phyloP scores from a whole-genome alignment of 2,888 invertebrate genomes.

The Muschampia plurimacula region DNA sequence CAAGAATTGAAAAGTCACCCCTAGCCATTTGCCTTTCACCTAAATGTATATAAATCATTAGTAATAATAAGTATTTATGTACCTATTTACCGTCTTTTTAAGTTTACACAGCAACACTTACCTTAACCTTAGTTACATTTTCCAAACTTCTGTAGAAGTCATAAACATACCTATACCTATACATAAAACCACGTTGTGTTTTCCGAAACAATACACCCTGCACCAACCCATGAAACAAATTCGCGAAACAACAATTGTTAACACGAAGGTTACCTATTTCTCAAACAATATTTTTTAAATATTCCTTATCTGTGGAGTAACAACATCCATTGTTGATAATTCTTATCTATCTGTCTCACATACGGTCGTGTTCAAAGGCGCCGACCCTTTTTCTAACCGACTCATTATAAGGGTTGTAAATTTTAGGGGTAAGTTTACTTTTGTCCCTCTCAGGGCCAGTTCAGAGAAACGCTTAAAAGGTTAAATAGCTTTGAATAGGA shows the following conservation, averaged over 20 bases:
- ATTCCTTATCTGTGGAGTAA: conserved; percentile 61
- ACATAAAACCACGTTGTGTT: background rate
- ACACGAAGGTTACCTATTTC: conserved; percentile 32
- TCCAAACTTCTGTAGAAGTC: background rate
- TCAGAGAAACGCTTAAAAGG: conserved; percentile 35
- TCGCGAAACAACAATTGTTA: conserved; percentile 31
- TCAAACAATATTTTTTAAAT: conserved; percentile 17
- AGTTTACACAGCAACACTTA: background rate
- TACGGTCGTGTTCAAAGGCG: conserved; percentile 59
- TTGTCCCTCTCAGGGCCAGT: conserved; percentile 26
- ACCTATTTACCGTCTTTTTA: background rate
- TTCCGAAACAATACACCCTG: background rate
- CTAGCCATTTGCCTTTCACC: too few species aligned
- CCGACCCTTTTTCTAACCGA: conserved; percentile 46
- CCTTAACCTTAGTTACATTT: background rate
- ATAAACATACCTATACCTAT: background rate
- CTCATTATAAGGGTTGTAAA: conserved; percentile 37
- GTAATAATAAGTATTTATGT: too few species aligned
- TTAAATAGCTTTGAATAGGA: conserved; percentile 24
- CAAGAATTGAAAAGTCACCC: too few species aligned
- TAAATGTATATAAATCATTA: too few species aligned
- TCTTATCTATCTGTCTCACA: conserved; percentile 63
- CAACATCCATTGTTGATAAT: conserved; percentile 56
- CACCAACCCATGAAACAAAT: background rate
- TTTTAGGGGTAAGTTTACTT: conserved; percentile 31